A percentile compares a stretch with the other conserved stretches of the same genome.
Evolutionary conservation across 2,888 invertebrate genomes (phyloP).

Genomic region (Himalopsyche anomala): DNA sequence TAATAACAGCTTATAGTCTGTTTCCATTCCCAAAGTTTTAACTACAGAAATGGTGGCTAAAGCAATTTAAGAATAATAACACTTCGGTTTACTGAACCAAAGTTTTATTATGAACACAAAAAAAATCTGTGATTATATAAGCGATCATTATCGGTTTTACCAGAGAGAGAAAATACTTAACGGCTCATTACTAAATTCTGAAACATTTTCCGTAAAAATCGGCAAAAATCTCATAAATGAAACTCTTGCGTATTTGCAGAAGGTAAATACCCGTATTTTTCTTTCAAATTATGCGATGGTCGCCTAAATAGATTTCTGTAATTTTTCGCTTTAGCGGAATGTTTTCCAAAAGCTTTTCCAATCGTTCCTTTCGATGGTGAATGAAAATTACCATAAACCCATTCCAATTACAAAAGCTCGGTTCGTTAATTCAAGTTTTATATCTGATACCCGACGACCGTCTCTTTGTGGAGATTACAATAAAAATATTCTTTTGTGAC

Average conservation of each 20-base stretch:
- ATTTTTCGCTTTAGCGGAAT: background rate
- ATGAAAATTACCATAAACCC: background rate
- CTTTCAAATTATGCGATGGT: slow-evolving; percentile 28
- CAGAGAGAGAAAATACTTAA: too few species aligned
- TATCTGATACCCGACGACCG: background rate
- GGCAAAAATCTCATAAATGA: background rate
- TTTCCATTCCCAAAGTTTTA: too few species aligned
- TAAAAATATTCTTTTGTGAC: slow-evolving; percentile 2
- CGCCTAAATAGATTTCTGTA: slow-evolving; percentile 6
- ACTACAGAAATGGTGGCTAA: too few species aligned
- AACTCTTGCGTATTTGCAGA: background rate
- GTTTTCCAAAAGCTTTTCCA: slow-evolving; percentile 7
- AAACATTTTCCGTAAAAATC: background rate
- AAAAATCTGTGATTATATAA: too few species aligned
- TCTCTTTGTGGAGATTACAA: background rate
- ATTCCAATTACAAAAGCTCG: slow-evolving; percentile 8
- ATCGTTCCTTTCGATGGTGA: background rate
- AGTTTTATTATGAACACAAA: too few species aligned
- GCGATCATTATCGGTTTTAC: too few species aligned
- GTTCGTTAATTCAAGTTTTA: slow-evolving; percentile 30
- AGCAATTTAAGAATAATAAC: too few species aligned
- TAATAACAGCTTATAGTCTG: too few species aligned
- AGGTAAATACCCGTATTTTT: slow-evolving; percentile 24
- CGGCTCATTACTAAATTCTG: background rate
- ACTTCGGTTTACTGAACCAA: too few species aligned